Base-by-base conservation (phyloP, 2,113 vertebrate species). In the Pontoporia blainvillei region DNA sequence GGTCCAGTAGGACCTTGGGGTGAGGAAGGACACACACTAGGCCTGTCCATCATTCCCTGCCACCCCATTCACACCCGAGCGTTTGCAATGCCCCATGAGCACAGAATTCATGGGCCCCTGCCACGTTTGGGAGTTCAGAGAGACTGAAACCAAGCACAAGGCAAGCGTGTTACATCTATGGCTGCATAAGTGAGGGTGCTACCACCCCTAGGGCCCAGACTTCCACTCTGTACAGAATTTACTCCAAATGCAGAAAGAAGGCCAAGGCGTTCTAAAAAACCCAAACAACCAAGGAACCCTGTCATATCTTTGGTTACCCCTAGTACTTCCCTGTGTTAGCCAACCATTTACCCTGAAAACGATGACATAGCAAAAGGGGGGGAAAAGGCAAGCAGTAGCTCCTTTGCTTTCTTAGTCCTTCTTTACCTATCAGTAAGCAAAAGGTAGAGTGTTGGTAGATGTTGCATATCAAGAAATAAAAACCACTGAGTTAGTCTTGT, bases 61-160 rank as follows among this genome's bases (percentile, higher is more conserved):
- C 59, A 34, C 31, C 31, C 0, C 23, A 5, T 34, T 72, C 23
- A 1, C 64, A 27, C 0, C 23, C 0, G 0, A 29, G 20, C 62
- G 0, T 61, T 49, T 14, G 2, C 34, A 0, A 0, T 6, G 46
- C 17, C n/a, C 31, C 23, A 0, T 0, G 9, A 23, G 8, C 52
- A 36, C 29, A 25, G 85, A 66, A 61, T 12, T 23, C 64, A 6
- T 4, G n/a, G 15, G 34, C 12, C 27, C 15, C 84, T 12, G 3
- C 10, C 12, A 3, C 0, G 4, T 23, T 25, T 3, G 69, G 34
- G 31, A 76, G 31, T 34, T 39, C 15, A 1, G 20, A 11, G 15
- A 64, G 54, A 64, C 52, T 34, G 25, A 62, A 52, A 49, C 11
- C 8, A 25, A 49, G 14, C 5, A n/a, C 59, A 76, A 73, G 41